Percentiles rank a stretch among this genome's conserved stretches.
phyloP scores from a whole-genome alignment of 2,113 vertebrate genomes.

The Halichoerus grypus region DNA sequence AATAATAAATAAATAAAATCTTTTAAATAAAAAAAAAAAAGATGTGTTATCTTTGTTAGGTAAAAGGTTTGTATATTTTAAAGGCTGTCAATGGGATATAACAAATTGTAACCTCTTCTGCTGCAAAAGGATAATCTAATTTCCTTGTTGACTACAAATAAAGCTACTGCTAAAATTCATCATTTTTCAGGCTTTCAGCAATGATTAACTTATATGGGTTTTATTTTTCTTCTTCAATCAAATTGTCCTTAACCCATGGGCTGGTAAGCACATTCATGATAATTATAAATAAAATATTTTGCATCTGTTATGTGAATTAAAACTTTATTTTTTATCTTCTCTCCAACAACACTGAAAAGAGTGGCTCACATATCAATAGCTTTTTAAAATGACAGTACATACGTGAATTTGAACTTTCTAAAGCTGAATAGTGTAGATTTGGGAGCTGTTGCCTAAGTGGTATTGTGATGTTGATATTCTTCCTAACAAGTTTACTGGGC shows the following conservation, averaged over 20 bases:
- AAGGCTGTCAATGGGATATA: neutral
- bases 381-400: neutral
- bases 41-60: neutral
- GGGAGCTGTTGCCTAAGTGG: neutral
- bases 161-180: conserved; percentile 2
- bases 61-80: neutral
- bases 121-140: conserved; percentile 21
- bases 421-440: neutral
- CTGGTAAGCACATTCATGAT: conserved; percentile 43
- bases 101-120: neutral
- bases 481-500: neutral
- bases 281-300: conserved; percentile 42
- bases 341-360: neutral
- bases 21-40: no score
- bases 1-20: no score
- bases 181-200: conserved; percentile 25
- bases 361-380: neutral
- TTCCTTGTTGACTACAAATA: conserved; percentile 52
- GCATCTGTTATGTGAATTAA: neutral
- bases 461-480: neutral
- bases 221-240: conserved; percentile 22
- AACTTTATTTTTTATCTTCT: conserved; percentile 15
- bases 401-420: neutral
- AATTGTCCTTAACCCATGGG: neutral
- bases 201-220: conserved; percentile 2